Percentiles rank a stretch among this genome's conserved stretches.
These are phyloP conservation scores for Cottus gobio DNA, from an alignment of 2,113 vertebrate species.

Conservation along the genomic window DNA sequence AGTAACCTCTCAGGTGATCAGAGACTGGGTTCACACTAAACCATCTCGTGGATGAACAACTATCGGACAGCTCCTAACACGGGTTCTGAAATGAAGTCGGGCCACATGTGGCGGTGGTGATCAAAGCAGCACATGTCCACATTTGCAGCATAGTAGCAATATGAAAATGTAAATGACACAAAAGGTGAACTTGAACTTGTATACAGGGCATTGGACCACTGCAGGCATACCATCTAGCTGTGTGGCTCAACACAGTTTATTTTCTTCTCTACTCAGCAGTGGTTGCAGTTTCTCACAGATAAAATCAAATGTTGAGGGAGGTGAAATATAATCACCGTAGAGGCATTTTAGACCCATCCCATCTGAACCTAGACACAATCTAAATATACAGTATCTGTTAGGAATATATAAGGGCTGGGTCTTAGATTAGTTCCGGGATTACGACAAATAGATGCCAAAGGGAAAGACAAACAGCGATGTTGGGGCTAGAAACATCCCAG, in stretches of 20 bases:
- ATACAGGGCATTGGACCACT: background rate
- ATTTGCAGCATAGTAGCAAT: background rate
- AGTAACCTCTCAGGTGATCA: constrained; percentile 22
- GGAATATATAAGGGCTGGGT: background rate
- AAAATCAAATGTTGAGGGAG: constrained; percentile 6
- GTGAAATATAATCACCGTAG: background rate
- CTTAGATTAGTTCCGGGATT: background rate
- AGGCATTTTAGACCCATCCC: background rate
- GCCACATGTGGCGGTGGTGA: background rate
- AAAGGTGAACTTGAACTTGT: background rate
- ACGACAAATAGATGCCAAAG: background rate
- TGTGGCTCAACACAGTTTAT: background rate
- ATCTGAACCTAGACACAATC: background rate
- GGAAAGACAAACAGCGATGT: constrained; percentile 1
- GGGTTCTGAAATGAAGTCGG: background rate
- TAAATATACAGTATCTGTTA: background rate
- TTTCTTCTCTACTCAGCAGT: background rate
- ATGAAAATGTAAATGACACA: background rate
- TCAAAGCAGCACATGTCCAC: background rate
- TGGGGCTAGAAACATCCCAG: background rate
- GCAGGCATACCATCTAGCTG: background rate
- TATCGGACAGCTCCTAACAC: background rate
- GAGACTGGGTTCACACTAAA: background rate
- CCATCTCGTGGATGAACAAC: background rate
- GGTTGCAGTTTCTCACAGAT: constrained; percentile 1